Evolutionary conservation across 2,797 vertebrate species (phyloP).

Genomic region (Characodon lateralis): DNA sequence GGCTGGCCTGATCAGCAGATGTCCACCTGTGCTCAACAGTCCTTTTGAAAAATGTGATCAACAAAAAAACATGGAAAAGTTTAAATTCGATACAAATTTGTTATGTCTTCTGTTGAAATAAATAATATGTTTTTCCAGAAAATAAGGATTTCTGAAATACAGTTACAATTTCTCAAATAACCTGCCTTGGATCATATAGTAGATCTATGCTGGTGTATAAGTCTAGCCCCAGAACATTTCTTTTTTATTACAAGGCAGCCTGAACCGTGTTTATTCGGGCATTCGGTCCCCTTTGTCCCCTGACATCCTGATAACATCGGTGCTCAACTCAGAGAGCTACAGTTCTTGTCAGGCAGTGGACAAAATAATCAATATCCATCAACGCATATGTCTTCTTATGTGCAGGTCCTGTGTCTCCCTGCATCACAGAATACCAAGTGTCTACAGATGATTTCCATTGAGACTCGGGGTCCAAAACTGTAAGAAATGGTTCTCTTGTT

Average conservation of each 20-base stretch:
- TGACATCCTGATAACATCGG: conserved; percentile 43
- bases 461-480: conserved; percentile 23
- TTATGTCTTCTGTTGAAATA: too few relatives aligned
- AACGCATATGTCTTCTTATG: not conserved
- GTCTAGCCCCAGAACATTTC: not conserved
- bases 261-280: conserved; percentile 14
- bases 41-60: not conserved
- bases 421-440: conserved; percentile 28
- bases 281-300: conserved; percentile 26
- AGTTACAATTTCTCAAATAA: not conserved
- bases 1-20: not conserved
- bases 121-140: not conserved
- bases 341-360: conserved; percentile 34
- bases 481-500: conserved; percentile 13
- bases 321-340: conserved; percentile 33
- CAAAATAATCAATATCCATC: conserved; percentile 55
- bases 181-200: not conserved
- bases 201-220: not conserved
- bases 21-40: not conserved
- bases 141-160: not conserved
- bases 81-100: not conserved
- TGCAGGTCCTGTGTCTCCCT: conserved; percentile 17
- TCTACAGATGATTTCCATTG: conserved; percentile 15
- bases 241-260: not conserved
- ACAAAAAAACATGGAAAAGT: not conserved